phyloP scores from a whole-genome alignment of 1,140 invertebrate species.

The Octopus sinensis region DNA sequence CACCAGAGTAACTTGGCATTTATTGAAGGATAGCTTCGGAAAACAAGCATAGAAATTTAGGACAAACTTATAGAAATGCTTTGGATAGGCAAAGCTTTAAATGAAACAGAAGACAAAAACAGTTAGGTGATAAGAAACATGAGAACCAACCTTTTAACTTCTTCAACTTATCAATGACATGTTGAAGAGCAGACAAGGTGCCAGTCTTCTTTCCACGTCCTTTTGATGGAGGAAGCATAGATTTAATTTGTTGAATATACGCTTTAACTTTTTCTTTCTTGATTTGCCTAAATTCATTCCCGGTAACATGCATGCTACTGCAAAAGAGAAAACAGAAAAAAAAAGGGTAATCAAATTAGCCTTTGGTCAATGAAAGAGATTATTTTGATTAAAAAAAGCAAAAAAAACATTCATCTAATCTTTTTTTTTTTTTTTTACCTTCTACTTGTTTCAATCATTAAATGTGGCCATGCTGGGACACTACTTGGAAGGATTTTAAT shows the following conservation, averaged over 20 bases:
- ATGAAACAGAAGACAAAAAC: not conserved
- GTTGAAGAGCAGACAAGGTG: slow-evolving; percentile 38
- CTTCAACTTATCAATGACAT: slow-evolving; percentile 36
- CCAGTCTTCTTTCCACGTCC: slow-evolving; percentile 26
- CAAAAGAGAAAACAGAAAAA: not conserved
- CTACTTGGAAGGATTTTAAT: too few species aligned
- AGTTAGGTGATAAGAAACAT: not conserved
- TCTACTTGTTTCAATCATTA: too few species aligned
- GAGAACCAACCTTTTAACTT: slow-evolving; percentile 36
- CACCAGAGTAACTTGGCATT: too few species aligned
- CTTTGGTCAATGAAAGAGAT: too few species aligned
- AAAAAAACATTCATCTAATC: too few species aligned
- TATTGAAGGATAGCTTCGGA: too few species aligned
- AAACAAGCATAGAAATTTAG: too few species aligned
- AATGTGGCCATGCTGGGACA: too few species aligned
- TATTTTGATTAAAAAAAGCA: too few species aligned
- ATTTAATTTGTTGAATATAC: slow-evolving; percentile 38
- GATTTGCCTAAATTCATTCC: not conserved
- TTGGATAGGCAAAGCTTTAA: too few species aligned
- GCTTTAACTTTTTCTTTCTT: slow-evolving; percentile 42
- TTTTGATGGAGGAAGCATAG: slow-evolving; percentile 30
- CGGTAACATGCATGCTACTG: slow-evolving; percentile 5
- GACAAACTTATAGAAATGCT: too few species aligned
- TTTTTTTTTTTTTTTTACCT: too few species aligned
- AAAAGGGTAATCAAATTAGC: not conserved